A percentile compares a stretch with the other conserved stretches of the same genome.
These are phyloP conservation scores for Apis mellifera DNA, from an alignment of 1,140 invertebrate genomes.

Conservation along the genomic window Amel_HAv3.1 CM009931.2:1927001-1927500, in stretches of 20 bases:
- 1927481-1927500: background rate
- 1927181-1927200: background rate
- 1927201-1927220: background rate
- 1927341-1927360: conserved; percentile 37
- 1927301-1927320: background rate
- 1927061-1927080: no score
- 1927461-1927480: background rate
- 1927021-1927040: no score
- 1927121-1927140: no score
- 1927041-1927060: no score
- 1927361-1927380: conserved; percentile 14
- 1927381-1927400: background rate
- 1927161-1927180: background rate
- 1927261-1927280: background rate
- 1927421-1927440: conserved; percentile 21
- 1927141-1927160: no score
- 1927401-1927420: conserved; percentile 12
- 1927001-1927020: no score
- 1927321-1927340: conserved; percentile 16
- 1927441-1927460: conserved; percentile 9
- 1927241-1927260: background rate
- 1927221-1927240: no score
- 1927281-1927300: background rate
- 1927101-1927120: no score
- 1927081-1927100: no score